Conservation (phyloP, 2,113 vertebrate species). For the Datnioides undecimradiatus region DNA sequence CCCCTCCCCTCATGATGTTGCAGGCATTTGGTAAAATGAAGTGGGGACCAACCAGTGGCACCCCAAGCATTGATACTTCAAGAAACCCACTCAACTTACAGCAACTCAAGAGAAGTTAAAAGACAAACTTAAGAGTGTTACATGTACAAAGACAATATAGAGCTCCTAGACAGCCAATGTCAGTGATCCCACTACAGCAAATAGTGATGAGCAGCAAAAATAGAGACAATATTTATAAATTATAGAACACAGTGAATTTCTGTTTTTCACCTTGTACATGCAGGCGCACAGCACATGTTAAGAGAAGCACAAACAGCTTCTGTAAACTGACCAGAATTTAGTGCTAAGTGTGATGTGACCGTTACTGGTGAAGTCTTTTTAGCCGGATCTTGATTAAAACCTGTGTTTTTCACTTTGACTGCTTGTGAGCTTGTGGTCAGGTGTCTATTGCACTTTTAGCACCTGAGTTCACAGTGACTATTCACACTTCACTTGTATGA, state of each 20-base stretch:
- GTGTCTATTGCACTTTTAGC: conserved; percentile 42
- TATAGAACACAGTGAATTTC: not conserved
- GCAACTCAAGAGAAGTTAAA: no score
- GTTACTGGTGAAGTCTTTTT: conserved; percentile 42
- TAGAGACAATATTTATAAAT: not conserved
- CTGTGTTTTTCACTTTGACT: conserved; percentile 82
- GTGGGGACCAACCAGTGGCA: no score
- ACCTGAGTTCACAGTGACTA: conserved; percentile 24
- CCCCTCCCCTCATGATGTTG: no score
- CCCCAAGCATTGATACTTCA: no score
- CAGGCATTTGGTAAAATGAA: no score
- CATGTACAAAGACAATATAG: no score
- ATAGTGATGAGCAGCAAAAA: no score
- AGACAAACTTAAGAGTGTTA: no score
- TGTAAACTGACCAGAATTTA: not conserved
- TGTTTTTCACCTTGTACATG: not conserved
- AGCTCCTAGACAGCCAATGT: no score
- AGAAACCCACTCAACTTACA: no score
- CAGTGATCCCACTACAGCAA: not conserved
- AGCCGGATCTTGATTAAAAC: conserved; percentile 54
- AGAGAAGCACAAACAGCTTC: not conserved
- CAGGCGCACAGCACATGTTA: not conserved
- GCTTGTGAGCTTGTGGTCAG: conserved; percentile 66
- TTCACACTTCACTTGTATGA: conserved; percentile 63
- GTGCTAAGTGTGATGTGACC: conserved; percentile 44